These are phyloP conservation scores for Sus cebifrons DNA, from an alignment of 2,797 vertebrate genomes.

Conservation along the genomic window DNA sequence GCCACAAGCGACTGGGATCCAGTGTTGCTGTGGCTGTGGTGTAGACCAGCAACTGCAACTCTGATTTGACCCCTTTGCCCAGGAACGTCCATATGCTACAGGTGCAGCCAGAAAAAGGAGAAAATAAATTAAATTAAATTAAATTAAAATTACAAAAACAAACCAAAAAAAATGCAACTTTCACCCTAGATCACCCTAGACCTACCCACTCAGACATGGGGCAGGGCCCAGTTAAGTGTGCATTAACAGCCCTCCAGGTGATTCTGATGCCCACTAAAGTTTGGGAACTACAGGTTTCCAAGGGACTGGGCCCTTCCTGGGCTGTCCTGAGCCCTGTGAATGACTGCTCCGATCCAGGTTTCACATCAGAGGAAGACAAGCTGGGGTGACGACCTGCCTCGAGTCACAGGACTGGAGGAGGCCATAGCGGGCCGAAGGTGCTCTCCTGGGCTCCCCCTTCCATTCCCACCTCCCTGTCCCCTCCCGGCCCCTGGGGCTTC, in stretches of 20 bases:
- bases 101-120: too few relatives aligned
- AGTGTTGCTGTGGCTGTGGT: too few relatives aligned
- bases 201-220: neutral
- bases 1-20: too few relatives aligned
- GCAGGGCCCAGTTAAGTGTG: neutral
- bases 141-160: neutral
- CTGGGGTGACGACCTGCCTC: neutral
- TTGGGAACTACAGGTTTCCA: neutral
- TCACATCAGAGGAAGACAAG: neutral
- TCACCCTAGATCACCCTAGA: neutral
- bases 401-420: neutral
- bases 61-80: too few relatives aligned
- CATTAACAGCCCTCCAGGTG: neutral
- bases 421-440: fast-evolving
- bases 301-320: too few relatives aligned
- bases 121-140: too few relatives aligned
- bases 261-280: neutral
- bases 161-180: neutral
- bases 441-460: neutral
- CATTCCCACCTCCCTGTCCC: neutral
- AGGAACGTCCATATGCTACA: too few relatives aligned
- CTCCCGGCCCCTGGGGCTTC: neutral
- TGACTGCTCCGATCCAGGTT: neutral
- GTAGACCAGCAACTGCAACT: too few relatives aligned
- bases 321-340: too few relatives aligned